Percentiles rank a stretch among this genome's conserved stretches.
Conservation (phyloP, 2,888 invertebrate species). For the Dasysyrphus tricinctus region DNA sequence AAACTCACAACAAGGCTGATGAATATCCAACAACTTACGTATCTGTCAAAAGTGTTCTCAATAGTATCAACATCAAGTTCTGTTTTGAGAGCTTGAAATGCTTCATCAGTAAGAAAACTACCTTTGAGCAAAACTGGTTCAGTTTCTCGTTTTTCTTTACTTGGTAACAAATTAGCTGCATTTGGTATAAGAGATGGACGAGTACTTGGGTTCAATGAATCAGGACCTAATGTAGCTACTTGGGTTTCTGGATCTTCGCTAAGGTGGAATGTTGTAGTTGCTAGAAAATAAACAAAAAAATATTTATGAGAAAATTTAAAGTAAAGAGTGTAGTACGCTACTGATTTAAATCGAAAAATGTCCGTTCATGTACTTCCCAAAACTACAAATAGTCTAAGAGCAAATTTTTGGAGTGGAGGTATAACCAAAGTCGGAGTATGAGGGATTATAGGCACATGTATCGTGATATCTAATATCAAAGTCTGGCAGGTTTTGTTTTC, state of each 20-base stretch:
- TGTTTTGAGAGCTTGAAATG: slow-evolving; percentile 81
- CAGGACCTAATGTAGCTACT: slow-evolving; percentile 87
- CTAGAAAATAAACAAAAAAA: slow-evolving; percentile 53
- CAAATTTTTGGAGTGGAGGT: too few relatives aligned
- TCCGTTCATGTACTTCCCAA: too few relatives aligned
- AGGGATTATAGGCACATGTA: too few relatives aligned
- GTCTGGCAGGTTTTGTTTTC: too few relatives aligned
- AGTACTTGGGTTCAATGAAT: slow-evolving; percentile 88
- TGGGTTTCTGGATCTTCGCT: slow-evolving; percentile 89
- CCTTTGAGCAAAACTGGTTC: slow-evolving; percentile 82
- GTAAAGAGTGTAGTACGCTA: too few relatives aligned
- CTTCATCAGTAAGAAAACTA: slow-evolving; percentile 82
- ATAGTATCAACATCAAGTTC: slow-evolving; percentile 82
- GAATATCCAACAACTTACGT: slow-evolving; percentile 77
- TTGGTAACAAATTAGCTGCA: slow-evolving; percentile 77
- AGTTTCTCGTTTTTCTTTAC: slow-evolving; percentile 78
- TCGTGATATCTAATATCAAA: too few relatives aligned
- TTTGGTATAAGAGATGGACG: slow-evolving; percentile 86
- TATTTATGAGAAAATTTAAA: neutral
- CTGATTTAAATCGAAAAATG: too few relatives aligned
- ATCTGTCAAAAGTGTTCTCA: slow-evolving; percentile 82
- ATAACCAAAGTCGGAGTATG: too few relatives aligned
- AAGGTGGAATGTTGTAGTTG: slow-evolving; percentile 80
- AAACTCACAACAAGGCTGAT: too few relatives aligned
- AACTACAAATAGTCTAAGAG: too few relatives aligned